These are phyloP conservation scores for Falco rusticolus DNA, from an alignment of 2,797 vertebrate species.

Conservation along the genomic window DNA sequence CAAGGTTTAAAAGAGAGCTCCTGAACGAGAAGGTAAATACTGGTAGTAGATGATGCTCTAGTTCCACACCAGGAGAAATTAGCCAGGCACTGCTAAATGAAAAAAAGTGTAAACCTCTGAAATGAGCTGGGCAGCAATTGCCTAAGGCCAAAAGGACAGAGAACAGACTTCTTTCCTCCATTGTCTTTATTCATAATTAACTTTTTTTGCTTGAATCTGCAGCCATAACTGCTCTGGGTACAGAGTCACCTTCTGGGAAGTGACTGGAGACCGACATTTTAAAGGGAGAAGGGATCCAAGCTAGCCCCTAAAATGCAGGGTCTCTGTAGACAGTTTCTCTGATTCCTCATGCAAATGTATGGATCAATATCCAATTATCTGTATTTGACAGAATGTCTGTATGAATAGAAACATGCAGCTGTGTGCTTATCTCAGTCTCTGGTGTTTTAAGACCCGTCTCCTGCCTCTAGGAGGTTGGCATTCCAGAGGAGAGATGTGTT, in stretches of 20 bases:
- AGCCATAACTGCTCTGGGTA: neutral
- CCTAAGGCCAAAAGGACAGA: neutral
- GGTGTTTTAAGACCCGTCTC: neutral
- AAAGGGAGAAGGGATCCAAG: neutral
- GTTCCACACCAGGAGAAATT: neutral
- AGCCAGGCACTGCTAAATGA: neutral
- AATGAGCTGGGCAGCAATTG: slow-evolving; percentile 8
- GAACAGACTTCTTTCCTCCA: neutral
- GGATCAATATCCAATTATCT: slow-evolving; percentile 27
- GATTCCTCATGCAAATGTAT: slow-evolving; percentile 28
- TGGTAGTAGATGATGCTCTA: neutral
- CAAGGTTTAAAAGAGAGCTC: neutral
- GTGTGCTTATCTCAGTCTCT: neutral
- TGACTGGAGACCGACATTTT: neutral
- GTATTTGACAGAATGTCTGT: neutral
- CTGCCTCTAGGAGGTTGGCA: neutral
- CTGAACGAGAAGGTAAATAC: neutral
- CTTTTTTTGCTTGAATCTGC: neutral
- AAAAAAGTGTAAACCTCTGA: neutral
- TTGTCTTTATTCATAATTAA: slow-evolving; percentile 10
- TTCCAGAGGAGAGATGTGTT: neutral
- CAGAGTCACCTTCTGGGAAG: neutral
- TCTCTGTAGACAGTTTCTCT: neutral
- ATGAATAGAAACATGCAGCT: neutral
- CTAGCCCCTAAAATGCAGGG: neutral